A percentile compares a stretch with the other conserved stretches of the same genome.
Conservation (phyloP, 2,797 vertebrate genomes). For the Artibeus jamaicensis region DNA sequence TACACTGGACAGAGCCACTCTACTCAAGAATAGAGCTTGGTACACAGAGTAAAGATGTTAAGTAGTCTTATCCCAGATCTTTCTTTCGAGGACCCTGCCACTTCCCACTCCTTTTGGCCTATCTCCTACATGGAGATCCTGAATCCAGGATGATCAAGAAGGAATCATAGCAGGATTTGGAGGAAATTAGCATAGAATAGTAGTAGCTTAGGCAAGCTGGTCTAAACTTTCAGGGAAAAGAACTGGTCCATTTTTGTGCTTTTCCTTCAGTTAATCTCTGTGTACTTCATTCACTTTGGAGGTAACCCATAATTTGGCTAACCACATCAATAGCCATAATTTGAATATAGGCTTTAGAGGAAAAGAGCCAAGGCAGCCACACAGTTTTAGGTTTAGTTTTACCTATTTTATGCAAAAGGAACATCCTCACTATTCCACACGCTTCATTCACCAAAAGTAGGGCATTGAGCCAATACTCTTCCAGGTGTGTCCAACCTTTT, state of each 20-base stretch:
- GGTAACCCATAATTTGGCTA: too few relatives aligned
- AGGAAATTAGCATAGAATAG: not conserved
- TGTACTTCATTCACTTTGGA: not conserved
- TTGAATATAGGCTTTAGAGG: not conserved
- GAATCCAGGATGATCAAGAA: conserved; percentile 14
- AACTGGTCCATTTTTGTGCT: not conserved
- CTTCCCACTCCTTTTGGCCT: not conserved
- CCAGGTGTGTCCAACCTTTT: too few relatives aligned
- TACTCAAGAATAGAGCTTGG: not conserved
- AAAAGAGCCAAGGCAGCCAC: not conserved
- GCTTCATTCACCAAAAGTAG: not conserved
- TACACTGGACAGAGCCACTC: not conserved
- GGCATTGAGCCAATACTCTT: not conserved
- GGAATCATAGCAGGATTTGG: not conserved
- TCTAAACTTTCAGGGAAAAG: not conserved
- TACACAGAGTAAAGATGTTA: not conserved
- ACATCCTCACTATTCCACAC: not conserved
- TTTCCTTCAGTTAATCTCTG: conserved; percentile 3
- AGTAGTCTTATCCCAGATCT: not conserved
- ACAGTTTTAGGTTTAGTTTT: not conserved
- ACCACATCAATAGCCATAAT: not conserved
- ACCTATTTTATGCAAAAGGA: not conserved
- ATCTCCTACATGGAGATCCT: not conserved
- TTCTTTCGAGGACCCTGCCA: not conserved
- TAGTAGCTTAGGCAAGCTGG: not conserved